A percentile compares a stretch with the other conserved stretches of the same genome.
These are phyloP conservation scores for Channa argus DNA, from an alignment of 2,113 vertebrate species.

Conservation along the genomic window DNA sequence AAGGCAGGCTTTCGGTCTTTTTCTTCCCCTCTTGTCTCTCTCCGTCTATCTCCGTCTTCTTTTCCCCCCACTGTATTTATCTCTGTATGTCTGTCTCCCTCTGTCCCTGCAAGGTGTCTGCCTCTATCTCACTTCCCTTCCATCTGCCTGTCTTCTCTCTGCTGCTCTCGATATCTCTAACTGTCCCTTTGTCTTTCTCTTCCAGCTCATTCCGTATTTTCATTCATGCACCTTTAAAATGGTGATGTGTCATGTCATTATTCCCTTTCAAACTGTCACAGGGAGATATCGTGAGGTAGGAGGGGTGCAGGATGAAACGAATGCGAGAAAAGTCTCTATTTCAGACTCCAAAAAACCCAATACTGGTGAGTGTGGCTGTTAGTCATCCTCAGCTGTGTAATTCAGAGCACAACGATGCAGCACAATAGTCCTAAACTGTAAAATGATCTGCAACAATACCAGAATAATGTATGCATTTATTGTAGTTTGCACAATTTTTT, in stretches of 20 bases:
- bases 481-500: conserved; percentile 3
- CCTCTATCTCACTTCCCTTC: conserved; percentile 52
- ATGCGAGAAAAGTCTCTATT: conserved; percentile 35
- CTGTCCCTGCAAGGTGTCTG: conserved; percentile 40
- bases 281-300: conserved; percentile 45
- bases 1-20: conserved; percentile 45
- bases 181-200: conserved; percentile 58
- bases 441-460: conserved; percentile 23
- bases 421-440: conserved; percentile 15
- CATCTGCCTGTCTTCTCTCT: conserved; percentile 41
- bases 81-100: conserved; percentile 47
- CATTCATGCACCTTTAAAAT: conserved; percentile 29
- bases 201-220: conserved; percentile 31
- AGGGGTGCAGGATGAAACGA: conserved; percentile 8
- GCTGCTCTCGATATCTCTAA: conserved; percentile 33
- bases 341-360: neutral
- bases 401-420: conserved; percentile 19
- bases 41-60: conserved; percentile 43
- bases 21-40: conserved; percentile 31
- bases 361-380: conserved; percentile 20
- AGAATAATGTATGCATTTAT: conserved; percentile 9
- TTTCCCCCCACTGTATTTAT: conserved; percentile 50
- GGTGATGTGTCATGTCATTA: conserved; percentile 47
- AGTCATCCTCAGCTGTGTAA: conserved; percentile 27
- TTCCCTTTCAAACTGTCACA: conserved; percentile 58